Evolutionary conservation across 2,113 vertebrate genomes (phyloP).

Genomic region (Balaeniceps rex): DNA sequence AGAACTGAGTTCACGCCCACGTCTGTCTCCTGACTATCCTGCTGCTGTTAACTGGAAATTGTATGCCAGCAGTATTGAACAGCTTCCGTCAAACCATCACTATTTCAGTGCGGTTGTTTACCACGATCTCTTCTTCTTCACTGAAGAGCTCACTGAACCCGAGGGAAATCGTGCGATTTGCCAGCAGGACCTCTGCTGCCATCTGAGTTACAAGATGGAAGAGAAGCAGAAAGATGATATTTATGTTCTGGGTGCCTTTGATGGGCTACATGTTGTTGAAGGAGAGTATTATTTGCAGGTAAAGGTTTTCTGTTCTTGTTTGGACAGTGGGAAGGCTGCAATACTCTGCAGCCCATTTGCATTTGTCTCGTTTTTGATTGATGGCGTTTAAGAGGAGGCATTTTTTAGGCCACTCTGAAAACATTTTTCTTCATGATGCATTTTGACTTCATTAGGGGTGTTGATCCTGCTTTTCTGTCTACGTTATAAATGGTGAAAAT

Average conservation of each 20-base stretch:
- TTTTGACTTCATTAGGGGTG: not conserved
- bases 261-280: slow-evolving; percentile 46
- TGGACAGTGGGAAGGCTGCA: not conserved
- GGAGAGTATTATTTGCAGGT: slow-evolving; percentile 62
- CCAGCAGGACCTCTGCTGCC: slow-evolving; percentile 57
- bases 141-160: not conserved
- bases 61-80: not conserved
- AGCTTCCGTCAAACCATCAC: not conserved
- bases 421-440: not conserved
- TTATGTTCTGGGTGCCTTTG: slow-evolving; percentile 50
- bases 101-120: slow-evolving; percentile 34
- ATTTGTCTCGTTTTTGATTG: not conserved
- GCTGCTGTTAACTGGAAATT: slow-evolving; percentile 14
- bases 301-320: not conserved
- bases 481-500: not conserved
- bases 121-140: slow-evolving; percentile 51
- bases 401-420: not conserved
- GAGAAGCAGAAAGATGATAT: slow-evolving; percentile 23
- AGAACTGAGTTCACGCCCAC: not conserved
- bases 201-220: slow-evolving; percentile 40
- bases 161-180: slow-evolving; percentile 26
- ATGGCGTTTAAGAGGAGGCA: not conserved
- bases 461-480: not conserved
- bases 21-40: not conserved
- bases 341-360: not conserved